These are phyloP conservation scores for Papilio gigon DNA, from an alignment of 2,888 invertebrate species.

Conservation along the genomic window DNA sequence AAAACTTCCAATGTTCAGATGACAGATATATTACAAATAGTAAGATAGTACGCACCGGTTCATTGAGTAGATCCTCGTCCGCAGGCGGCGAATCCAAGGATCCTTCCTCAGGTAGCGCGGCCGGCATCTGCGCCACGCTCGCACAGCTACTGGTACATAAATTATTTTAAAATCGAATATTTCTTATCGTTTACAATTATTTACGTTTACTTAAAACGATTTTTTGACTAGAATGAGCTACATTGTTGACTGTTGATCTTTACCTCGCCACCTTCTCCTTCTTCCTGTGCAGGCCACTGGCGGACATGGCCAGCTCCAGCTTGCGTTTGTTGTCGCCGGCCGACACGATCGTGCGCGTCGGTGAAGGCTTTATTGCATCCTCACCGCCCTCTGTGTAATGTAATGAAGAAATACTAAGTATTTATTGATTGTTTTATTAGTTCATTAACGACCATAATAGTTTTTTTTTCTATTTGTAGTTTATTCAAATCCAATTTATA, in stretches of 20 bases:
- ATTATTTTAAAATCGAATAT: neutral
- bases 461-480: neutral
- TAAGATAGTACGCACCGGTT: constrained; percentile 42
- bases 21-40: too few species aligned
- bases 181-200: too few species aligned
- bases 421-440: too few species aligned
- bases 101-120: constrained; percentile 62
- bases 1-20: too few species aligned
- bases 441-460: neutral
- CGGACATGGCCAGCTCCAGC: constrained; percentile 88
- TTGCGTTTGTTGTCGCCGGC: constrained; percentile 87
- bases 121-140: constrained; percentile 60
- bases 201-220: too few species aligned
- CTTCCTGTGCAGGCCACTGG: constrained; percentile 84
- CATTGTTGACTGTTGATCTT: neutral
- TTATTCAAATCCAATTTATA: neutral
- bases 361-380: constrained; percentile 84
- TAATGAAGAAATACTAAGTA: neutral
- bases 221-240: too few species aligned
- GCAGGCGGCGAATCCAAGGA: constrained; percentile 56
- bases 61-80: constrained; percentile 50
- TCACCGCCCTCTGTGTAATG: constrained; percentile 72
- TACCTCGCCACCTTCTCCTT: constrained; percentile 83
- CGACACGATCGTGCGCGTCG: constrained; percentile 82
- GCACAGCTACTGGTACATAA: constrained; percentile 60